Conservation (phyloP, 2,113 vertebrate species). For the Alouatta palliata region DNA sequence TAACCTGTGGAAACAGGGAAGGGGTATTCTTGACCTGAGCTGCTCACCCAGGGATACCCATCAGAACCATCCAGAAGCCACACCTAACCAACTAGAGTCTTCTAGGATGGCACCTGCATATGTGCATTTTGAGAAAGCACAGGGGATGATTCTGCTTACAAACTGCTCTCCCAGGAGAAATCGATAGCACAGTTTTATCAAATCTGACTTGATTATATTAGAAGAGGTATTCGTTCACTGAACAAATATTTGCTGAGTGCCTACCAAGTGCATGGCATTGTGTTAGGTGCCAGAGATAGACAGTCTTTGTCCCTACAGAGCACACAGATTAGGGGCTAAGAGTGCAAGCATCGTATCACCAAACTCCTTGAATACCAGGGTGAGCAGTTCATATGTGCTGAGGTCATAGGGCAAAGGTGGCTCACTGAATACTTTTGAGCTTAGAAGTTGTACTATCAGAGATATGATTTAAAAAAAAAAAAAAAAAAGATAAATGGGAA, state of each 20-base stretch:
- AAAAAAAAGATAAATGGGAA: neutral
- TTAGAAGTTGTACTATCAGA: neutral
- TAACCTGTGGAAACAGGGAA: neutral
- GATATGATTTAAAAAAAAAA: neutral
- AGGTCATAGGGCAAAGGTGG: neutral
- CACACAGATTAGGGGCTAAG: neutral
- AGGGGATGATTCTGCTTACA: neutral
- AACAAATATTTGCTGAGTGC: slow-evolving; percentile 3
- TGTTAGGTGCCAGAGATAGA: neutral
- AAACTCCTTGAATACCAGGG: neutral
- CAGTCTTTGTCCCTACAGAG: neutral
- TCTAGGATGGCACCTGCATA: neutral
- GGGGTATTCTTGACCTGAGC: neutral
- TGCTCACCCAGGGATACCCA: neutral
- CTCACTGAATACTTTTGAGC: neutral
- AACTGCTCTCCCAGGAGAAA: neutral
- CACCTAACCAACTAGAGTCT: neutral
- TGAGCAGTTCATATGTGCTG: neutral
- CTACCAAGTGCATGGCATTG: neutral
- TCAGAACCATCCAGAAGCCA: neutral
- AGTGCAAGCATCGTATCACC: neutral
- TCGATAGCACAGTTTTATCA: neutral
- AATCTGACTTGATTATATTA: neutral
- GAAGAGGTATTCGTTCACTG: neutral
- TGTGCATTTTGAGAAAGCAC: neutral